Evolutionary conservation across 1,140 invertebrate species (phyloP).

Genomic region (Drosophila burlai): DNA sequence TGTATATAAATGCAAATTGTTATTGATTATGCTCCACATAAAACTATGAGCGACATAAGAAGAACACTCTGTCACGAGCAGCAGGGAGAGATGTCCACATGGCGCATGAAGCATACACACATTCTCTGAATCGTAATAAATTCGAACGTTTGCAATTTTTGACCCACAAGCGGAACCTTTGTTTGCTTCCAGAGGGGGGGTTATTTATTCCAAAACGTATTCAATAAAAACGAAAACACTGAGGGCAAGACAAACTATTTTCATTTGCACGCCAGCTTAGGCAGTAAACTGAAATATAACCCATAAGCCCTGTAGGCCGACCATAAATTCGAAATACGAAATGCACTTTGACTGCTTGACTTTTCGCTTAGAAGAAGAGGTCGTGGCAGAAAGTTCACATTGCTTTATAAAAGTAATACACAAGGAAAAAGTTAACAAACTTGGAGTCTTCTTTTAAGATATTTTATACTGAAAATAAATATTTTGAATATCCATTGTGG

Average conservation of each 20-base stretch:
- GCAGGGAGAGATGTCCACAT: slow-evolving; percentile 1
- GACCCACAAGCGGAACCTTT: slow-evolving; percentile 28
- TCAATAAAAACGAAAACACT: slow-evolving; percentile 30
- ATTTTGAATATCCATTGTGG: neutral
- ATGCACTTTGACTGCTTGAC: slow-evolving; percentile 80
- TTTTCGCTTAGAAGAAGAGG: slow-evolving; percentile 59
- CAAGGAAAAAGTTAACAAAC: neutral
- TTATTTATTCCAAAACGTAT: slow-evolving; percentile 30
- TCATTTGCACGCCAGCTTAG: slow-evolving; percentile 48
- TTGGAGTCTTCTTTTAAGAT: neutral
- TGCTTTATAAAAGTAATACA: slow-evolving; percentile 3
- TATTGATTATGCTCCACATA: slow-evolving; percentile 79
- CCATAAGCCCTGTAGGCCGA: slow-evolving; percentile 54
- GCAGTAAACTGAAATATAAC: slow-evolving; percentile 58
- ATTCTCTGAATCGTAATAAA: slow-evolving; percentile 38
- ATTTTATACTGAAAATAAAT: neutral
- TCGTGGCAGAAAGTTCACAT: slow-evolving; percentile 36
- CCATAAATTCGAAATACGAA: slow-evolving; percentile 57
- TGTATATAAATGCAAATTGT: slow-evolving; percentile 77
- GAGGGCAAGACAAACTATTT: slow-evolving; percentile 43
- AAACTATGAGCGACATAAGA: slow-evolving; percentile 51
- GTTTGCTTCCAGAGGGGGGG: neutral
- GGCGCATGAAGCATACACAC: slow-evolving; percentile 1
- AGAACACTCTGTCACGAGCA: slow-evolving; percentile 36
- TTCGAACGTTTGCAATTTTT: slow-evolving; percentile 50